Evolutionary conservation across 2,797 vertebrate species (phyloP), one percentile per base, ranked within the genome.

Genomic region (Mus spretus): DNA sequence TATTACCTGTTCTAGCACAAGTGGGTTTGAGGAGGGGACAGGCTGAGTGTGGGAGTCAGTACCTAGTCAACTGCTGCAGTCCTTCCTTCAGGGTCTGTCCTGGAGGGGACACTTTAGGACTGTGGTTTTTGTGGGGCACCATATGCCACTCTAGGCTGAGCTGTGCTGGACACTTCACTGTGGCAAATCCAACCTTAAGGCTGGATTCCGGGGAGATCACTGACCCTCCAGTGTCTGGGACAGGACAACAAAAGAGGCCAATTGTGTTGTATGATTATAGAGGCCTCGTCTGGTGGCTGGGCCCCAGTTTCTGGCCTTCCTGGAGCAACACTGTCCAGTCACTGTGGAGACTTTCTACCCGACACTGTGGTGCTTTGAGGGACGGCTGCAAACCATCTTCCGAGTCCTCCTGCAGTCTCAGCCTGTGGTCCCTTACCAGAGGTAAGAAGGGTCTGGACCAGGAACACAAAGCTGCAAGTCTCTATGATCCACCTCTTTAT

Each of bases 301-400:
- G 10, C 94, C 98, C 59, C 96, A 96, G 0, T 99, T 99, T 93
- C 95, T 98, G 22, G 91, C 79, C 0, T 99, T 99, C 96, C 98
- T 99, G 95, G 97, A 95, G 93, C 98, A 97, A 63, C 98, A 98
- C 96, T 99, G 99, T 96, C 99, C 99, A 0, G 90, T 98, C 24
- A 98, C 99, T 31, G 9, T 75, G 0, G 99, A 99, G 96, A 91
- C 95, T 37, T 99, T 99, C 98, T 98, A 97, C 82, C 99, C 99
- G 28, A 99, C 99, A 0, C 98, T 98, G 0, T 99, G 99, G 99
- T 99, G 99, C 98, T 98, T 99, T 97, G 99, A 99, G 20, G 99
- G 99, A 55, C 97, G 98, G 10, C 85, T 99, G 65, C 99, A 99
- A 97, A 99, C 99, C 22, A 98, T 99, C 83, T 97, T 99, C 40